Percentiles rank a stretch among this genome's conserved stretches.
Evolutionary conservation across 2,888 invertebrate genomes (phyloP).

Genomic region (Cryptocheilus praepositus): DNA sequence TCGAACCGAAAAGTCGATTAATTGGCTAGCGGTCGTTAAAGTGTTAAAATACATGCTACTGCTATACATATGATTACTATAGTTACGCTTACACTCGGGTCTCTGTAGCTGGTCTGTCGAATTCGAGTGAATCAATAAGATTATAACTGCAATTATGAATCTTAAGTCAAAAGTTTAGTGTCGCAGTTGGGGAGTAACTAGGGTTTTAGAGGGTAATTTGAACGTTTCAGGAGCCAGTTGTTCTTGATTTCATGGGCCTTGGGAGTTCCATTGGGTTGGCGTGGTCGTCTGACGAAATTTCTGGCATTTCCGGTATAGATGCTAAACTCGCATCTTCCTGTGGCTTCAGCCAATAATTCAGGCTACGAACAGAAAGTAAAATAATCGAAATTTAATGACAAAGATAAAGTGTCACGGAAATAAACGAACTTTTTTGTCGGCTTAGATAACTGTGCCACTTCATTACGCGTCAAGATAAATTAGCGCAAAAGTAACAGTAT

Average conservation of each 20-base stretch:
- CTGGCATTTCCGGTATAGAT: slow-evolving; percentile 44
- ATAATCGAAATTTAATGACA: background rate
- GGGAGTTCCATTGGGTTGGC: slow-evolving; percentile 52
- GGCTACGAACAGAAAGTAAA: slow-evolving; percentile 36
- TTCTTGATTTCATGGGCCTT: slow-evolving; percentile 52
- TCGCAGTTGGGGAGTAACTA: too few species aligned
- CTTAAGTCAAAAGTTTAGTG: too few species aligned
- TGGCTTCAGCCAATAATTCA: slow-evolving; percentile 35
- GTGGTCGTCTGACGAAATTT: slow-evolving; percentile 36
- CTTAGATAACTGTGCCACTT: too few species aligned
- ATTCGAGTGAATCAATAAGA: too few species aligned
- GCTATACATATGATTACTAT: background rate
- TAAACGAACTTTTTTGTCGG: background rate
- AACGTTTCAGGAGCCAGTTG: slow-evolving; percentile 15
- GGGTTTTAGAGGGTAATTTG: too few species aligned
- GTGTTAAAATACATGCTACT: too few species aligned
- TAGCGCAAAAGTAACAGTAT: background rate
- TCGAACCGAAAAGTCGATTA: too few species aligned
- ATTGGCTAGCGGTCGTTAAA: too few species aligned
- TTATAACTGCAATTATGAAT: too few species aligned
- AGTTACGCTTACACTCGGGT: too few species aligned
- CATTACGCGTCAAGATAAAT: too few species aligned
- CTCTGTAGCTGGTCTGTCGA: too few species aligned
- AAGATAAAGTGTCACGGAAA: background rate
- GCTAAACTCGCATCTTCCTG: slow-evolving; percentile 42